A percentile compares a stretch with the other conserved stretches of the same genome.
Evolutionary conservation across 37 sponge, comb jelly and placozoan species (phyloP).

Genomic region (Bolinopsis microptera): DNA sequence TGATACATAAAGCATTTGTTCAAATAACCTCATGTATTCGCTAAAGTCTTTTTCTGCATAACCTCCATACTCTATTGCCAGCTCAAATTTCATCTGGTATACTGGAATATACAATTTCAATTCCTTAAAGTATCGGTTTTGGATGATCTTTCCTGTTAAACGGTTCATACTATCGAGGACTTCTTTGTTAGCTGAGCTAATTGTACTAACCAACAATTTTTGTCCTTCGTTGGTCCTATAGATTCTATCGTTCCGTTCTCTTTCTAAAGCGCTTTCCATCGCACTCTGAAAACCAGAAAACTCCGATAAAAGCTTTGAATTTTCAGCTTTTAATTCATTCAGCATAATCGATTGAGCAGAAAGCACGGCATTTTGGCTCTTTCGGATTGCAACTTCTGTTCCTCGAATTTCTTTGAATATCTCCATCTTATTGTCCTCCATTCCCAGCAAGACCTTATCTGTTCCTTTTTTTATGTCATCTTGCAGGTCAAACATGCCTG

Average conservation of each 20-base stretch:
- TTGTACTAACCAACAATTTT: not conserved
- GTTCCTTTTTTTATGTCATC: not conserved
- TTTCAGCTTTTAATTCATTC: not conserved
- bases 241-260: not conserved
- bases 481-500: slow-evolving; percentile 29
- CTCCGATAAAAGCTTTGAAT: not conserved
- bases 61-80: not conserved
- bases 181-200: not conserved
- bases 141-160: not conserved
- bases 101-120: slow-evolving; percentile 12
- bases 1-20: not conserved
- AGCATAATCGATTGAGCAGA: slow-evolving; percentile 13
- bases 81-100: not conserved
- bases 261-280: not conserved
- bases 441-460: not conserved
- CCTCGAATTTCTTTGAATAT: not conserved
- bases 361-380: not conserved
- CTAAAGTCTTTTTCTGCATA: slow-evolving; percentile 4
- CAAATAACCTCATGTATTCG: not conserved
- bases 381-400: not conserved
- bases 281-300: not conserved
- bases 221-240: not conserved
- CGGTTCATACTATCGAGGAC: not conserved
- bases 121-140: slow-evolving; percentile 8
- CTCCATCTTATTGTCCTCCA: slow-evolving; percentile 8